These are phyloP conservation scores for Buceros bicornis DNA, from an alignment of 2,797 vertebrate species.

Conservation along the genomic window DNA sequence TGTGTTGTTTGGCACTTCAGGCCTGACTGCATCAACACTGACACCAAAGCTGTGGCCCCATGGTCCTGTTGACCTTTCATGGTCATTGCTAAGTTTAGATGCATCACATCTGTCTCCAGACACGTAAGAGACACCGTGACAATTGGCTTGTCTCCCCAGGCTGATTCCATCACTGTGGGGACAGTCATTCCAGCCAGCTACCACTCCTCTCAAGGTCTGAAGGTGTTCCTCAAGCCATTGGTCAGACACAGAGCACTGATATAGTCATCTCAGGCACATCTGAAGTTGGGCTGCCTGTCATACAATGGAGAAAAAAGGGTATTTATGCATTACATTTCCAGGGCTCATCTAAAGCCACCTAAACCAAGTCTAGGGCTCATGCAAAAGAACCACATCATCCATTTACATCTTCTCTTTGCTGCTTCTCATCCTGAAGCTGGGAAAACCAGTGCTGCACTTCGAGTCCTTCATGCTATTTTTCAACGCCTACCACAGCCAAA, in stretches of 20 bases:
- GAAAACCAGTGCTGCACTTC: background rate
- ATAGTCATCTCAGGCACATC: background rate
- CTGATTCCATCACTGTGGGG: rapidly evolving
- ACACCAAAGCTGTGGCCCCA: background rate
- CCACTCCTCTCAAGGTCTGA: background rate
- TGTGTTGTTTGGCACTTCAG: rapidly evolving
- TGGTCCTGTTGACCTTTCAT: background rate
- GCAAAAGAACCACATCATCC: background rate
- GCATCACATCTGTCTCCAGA: background rate
- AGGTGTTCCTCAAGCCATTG: background rate
- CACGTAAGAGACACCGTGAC: rapidly evolving
- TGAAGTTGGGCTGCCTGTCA: background rate
- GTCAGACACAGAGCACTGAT: too few relatives aligned
- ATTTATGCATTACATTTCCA: background rate
- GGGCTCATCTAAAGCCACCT: background rate
- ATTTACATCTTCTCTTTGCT: background rate
- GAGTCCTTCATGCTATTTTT: background rate
- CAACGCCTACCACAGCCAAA: background rate
- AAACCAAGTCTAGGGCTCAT: background rate
- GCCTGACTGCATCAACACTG: background rate
- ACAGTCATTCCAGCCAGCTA: background rate
- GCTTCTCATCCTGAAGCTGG: background rate
- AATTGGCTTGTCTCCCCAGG: background rate
- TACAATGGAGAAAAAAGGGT: too few relatives aligned
- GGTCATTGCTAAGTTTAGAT: background rate